phyloP scores from a whole-genome alignment of 2,113 vertebrate species.

The Burhinus bistriatus region DNA sequence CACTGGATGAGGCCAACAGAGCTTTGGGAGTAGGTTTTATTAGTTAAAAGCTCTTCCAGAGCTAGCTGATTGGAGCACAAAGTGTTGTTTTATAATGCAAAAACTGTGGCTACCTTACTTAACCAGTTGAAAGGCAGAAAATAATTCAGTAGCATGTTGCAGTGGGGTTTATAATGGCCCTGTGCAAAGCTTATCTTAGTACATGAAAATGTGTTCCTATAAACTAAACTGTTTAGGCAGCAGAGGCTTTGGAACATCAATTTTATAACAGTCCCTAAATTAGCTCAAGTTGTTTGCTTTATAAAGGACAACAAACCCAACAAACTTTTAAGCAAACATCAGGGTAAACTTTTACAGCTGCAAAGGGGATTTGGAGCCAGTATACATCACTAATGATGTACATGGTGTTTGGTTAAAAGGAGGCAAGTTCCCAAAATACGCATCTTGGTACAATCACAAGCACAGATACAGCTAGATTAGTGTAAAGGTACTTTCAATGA shows the following conservation, averaged over 20 bases:
- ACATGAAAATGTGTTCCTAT: neutral
- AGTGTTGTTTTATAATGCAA: neutral
- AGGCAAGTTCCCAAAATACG: neutral
- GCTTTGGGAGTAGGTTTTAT: conserved; percentile 26
- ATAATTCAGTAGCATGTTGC: conserved; percentile 5
- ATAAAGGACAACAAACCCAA: neutral
- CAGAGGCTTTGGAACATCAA: conserved; percentile 11
- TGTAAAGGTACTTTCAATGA: neutral
- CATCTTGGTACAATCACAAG: neutral
- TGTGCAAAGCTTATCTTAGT: neutral
- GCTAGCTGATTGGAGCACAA: neutral
- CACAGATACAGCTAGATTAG: neutral
- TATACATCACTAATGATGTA: neutral
- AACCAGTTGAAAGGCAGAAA: conserved; percentile 4
- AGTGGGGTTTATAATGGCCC: conserved; percentile 32
- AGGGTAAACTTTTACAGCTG: neutral
- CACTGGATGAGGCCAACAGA: neutral
- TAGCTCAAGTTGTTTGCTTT: conserved; percentile 1
- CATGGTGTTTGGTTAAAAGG: neutral
- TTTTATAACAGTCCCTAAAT: conserved; percentile 12
- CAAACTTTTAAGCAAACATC: conserved; percentile 18
- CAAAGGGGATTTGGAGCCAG: neutral
- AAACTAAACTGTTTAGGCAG: conserved; percentile 37
- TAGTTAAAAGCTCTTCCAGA: conserved; percentile 11
- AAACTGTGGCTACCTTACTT: neutral